Evolutionary conservation across 2,888 invertebrate species (phyloP), one percentile per base, ranked within the genome.

Genomic region (Agrochola circellaris): DNA sequence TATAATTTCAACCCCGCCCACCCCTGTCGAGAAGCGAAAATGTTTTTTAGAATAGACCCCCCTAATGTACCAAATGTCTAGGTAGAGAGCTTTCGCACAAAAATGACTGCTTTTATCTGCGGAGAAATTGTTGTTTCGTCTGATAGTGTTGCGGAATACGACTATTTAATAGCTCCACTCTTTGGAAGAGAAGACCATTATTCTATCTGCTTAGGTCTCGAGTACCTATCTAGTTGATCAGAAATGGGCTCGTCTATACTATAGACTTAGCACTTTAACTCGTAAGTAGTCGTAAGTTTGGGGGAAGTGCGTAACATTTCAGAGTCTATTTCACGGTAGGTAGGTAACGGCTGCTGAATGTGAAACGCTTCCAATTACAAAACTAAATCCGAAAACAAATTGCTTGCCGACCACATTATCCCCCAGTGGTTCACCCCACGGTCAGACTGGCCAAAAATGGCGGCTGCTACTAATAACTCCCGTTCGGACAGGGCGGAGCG

Each of bases 1-100:
- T 94, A 95, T 95, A 95, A 95, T 95, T 95, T 94, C 88, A 88
- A 75, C 89, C 79, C 90, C 91, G 88, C 93, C 93, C 87, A 90
- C 88, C 87, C 91, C 84, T 88, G 85, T 89, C 83, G 89, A 89
- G 87, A 91, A 91, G 91, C 87, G 89, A 82, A 91, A 90, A 91
- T 94, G 93, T 93, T 94, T 93, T 93, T 92, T 91, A 90, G 90
- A 94, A 94, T 93, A 94, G 91, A 93, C 93, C 92, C 95, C 91
- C 91, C 84, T 95, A 94, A 95, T 95, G 95, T 94, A 94, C 91
- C 85, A 81, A 94, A 92, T 92, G 92, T 92, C 92, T 93, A 94
- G 92, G 92, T 93, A 89, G 93, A 94, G 91, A 92, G 93, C 92
- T 93, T 92, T 91, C 82, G 88, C 90, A 88, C 89, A 92, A 93